These are phyloP conservation scores for Malachius bipustulatus DNA, from an alignment of 2,888 invertebrate species.

Conservation along the genomic window DNA sequence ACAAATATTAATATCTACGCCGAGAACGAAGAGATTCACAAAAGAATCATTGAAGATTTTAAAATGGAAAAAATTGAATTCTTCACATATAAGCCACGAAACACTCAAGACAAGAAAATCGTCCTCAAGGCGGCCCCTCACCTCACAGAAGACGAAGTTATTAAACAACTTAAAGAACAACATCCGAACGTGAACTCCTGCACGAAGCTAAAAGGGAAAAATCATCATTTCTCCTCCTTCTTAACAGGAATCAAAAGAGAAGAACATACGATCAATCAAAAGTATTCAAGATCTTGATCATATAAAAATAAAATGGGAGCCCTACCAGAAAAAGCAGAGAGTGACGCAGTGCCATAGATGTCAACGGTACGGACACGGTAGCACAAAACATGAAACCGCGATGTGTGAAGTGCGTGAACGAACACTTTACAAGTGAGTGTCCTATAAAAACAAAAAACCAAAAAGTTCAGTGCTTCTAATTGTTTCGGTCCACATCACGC, in stretches of 20 bases:
- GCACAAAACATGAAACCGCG: not conserved
- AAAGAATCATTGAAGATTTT: not conserved
- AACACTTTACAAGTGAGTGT: constrained; percentile 1
- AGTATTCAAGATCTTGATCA: not conserved
- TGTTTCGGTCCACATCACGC: constrained; percentile 1
- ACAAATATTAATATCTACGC: too few species aligned
- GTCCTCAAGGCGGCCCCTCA: not conserved
- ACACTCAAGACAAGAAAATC: not conserved
- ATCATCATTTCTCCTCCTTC: not conserved
- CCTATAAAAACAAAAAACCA: constrained; percentile 1
- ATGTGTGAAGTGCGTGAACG: constrained; percentile 4
- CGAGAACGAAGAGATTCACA: too few species aligned
- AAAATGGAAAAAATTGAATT: not conserved
- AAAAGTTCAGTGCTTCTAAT: not conserved
- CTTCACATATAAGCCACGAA: not conserved
- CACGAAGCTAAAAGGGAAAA: not conserved
- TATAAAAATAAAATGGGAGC: not conserved
- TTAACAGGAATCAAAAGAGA: too few species aligned
- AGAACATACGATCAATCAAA: not conserved
- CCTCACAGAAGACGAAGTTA: not conserved
- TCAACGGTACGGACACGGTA: constrained; percentile 4
- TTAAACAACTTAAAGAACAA: not conserved
- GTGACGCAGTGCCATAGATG: not conserved
- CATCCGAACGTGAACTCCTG: not conserved
- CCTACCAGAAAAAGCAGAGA: not conserved